Evolutionary conservation across 2,888 invertebrate species (phyloP).

Genomic region (Ceramica pisi): DNA sequence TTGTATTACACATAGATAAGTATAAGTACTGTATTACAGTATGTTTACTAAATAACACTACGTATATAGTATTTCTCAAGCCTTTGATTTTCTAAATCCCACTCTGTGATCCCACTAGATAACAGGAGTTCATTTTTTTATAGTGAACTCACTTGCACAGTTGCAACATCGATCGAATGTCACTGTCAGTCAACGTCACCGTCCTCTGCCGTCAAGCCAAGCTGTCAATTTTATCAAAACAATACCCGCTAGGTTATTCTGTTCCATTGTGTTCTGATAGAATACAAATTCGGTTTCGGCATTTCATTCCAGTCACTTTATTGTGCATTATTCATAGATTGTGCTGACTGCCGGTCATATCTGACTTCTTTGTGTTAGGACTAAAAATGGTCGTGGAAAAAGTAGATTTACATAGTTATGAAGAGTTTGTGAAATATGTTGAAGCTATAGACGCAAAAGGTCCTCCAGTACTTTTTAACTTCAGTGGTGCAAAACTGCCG

Average conservation of each 20-base stretch:
- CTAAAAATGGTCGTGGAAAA: slow-evolving; percentile 78
- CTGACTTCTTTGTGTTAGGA: slow-evolving; percentile 1
- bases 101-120: no score
- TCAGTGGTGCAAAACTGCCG: slow-evolving; percentile 92
- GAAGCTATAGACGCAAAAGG: slow-evolving; percentile 86
- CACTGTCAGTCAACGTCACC: background rate
- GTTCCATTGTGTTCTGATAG: no score
- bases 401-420: slow-evolving; percentile 90
- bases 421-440: slow-evolving; percentile 91
- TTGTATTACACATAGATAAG: no score
- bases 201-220: background rate
- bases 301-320: background rate
- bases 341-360: background rate
- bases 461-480: slow-evolving; percentile 89
- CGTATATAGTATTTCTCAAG: no score
- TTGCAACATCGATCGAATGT: no score
- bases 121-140: no score
- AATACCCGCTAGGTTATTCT: no score
- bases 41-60: no score
- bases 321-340: background rate
- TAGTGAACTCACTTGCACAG: no score
- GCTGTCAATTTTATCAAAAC: slow-evolving; percentile 4
- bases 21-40: no score
- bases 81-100: no score
- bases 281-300: no score